Evolutionary conservation across 2,797 vertebrate species (phyloP), one percentile per base, ranked within the genome.

Genomic region (Phylloscopus collybita): DNA sequence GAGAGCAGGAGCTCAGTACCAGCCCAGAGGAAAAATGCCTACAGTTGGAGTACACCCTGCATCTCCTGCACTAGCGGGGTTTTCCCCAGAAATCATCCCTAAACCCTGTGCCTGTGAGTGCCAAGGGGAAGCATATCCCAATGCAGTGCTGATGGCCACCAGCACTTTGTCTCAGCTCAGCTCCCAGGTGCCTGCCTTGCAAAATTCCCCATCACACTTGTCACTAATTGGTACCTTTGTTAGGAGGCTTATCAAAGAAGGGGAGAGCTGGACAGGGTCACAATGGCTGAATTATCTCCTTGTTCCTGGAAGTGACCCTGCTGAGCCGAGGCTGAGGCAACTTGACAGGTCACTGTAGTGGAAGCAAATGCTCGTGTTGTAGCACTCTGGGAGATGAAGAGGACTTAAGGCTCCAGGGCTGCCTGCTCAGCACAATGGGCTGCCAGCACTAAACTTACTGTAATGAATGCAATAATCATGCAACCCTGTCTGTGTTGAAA

Each of bases 211-310:
- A 74, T 83, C 89, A 73, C 89, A 80, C 91, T 95, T 94, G 69
- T 93, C 89, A 42, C 96, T 97, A 95, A 97, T 95, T 96, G 92
- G 87, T 91, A 91, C 85, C 70, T 93, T 96, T 92, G 85, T 93
- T 93, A 92, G 95, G 72, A 90, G 59, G 89, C 85, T 97, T 96
- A 96, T 96, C 89, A 93, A 94, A 95, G 90, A 93, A 49, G 6
- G 0, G 1, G 92, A 81, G 90, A 91, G 67, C 60, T 0, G 38
- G 73, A 79, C 11, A 20, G 95, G 96, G 95, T 96, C 93, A 95
- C 79, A 93, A 94, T 94, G 93, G 90, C 92, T 93, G 96, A 96
- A 93, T 97, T 97, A 96, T 95, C 96, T 96, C 95, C 96, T 95
- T 97, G 96, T 94, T 97, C 93, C 93, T 96, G 94, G 90, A 95